Percentiles rank a stretch among this genome's conserved stretches.
Conservation (phyloP, 2,797 vertebrate genomes). For the Malurus splendens region DNA sequence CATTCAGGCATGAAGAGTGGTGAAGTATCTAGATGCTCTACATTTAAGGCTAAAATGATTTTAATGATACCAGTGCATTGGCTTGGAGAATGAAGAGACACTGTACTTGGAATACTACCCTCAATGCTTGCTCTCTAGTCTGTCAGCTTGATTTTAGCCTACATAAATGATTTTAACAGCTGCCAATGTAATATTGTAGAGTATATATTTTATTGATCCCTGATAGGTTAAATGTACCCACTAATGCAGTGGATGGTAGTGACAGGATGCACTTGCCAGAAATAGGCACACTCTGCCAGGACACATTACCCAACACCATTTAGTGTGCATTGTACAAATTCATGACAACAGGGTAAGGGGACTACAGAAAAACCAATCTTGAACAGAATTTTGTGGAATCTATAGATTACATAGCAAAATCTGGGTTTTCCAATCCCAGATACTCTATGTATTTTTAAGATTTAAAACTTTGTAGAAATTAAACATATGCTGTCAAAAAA, state of each 20-base stretch:
- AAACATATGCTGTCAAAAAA: background rate
- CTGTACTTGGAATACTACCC: background rate
- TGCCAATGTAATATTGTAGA: background rate
- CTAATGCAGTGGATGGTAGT: background rate
- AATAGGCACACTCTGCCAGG: background rate
- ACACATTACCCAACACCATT: background rate
- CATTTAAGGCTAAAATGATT: background rate
- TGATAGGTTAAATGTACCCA: background rate
- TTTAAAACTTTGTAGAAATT: conserved; percentile 1
- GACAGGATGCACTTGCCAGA: background rate
- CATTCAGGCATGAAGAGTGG: background rate
- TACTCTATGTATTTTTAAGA: background rate
- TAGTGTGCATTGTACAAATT: background rate
- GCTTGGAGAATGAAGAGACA: background rate
- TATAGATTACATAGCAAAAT: background rate
- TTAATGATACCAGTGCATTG: background rate
- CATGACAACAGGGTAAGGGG: background rate
- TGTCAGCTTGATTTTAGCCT: background rate
- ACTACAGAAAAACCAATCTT: background rate
- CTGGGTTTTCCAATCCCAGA: background rate
- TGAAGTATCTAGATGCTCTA: background rate
- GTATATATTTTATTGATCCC: background rate
- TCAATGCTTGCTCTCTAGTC: background rate
- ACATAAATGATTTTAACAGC: background rate
- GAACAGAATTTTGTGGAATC: background rate